Evolutionary conservation across 1,140 invertebrate genomes (phyloP), one percentile per base, ranked within the genome.

Genomic region (Conopomorpha cramerella): DNA sequence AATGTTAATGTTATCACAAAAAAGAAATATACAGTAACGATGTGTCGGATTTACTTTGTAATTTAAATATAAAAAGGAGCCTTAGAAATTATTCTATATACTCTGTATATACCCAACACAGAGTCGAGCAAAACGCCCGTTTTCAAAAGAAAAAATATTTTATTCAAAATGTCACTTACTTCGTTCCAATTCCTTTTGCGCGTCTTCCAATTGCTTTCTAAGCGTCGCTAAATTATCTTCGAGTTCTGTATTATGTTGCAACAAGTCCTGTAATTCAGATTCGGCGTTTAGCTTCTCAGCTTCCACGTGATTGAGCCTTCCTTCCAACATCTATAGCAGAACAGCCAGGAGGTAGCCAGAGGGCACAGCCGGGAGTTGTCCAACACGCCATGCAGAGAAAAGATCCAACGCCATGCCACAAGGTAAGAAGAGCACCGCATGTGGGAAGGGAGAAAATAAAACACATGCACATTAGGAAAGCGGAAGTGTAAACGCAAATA

Each of bases 261-360:
- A 55, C 34, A 86, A 60, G 47, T 86, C 85, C 62, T 87, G 83
- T 26, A 87, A 77, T 66, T 87, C 84, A 63, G 76, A 81, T 68
- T 88, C 85, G 3, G 84, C 61, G 18, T 70, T 79, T 43, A 81
- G 66, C 77, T 86, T 84, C 51, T 84, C 80, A n/a, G 78, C 81
- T 30, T 74, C 72, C 18, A 57, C 57, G 46, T 66, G 62, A 26
- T 56, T 54, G 38, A 78, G 47, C 52, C 56, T 64, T 57, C 45
- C 59, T 36, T 65, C 59, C 48, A 68, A 46, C 40, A 57, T 55
- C 74, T 79, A 65, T n/a, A n/a, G n/a, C n/a, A n/a, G n/a, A n/a
- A n/a, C n/a, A n/a, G n/a, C n/a, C n/a, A n/a, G n/a, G n/a, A n/a
- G n/a, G n/a, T n/a, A n/a, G n/a, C n/a, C n/a, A n/a, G n/a, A n/a